Evolutionary conservation across 2,888 invertebrate species (phyloP), one percentile per base, ranked within the genome.

Genomic region (Rhamphomyia laevipes): DNA sequence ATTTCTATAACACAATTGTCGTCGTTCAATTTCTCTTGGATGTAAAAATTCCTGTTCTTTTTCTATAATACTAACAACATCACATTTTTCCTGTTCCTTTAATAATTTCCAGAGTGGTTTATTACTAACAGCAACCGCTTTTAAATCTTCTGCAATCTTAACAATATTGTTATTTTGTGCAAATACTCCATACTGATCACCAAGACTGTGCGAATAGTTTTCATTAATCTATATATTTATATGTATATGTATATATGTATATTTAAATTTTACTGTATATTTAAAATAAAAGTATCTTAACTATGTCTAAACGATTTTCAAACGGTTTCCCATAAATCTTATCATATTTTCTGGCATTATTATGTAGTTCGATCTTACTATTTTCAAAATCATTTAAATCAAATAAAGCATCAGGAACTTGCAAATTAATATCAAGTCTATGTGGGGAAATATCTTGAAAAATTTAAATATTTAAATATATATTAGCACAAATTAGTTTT

Each of bases 21-120:
- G 56, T 21, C 64, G 58, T 0, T 63, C 63, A 35, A 61, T 46
- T 56, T 66, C 66, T 7, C 61, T 57, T 1, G 66, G 64, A 11
- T 62, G 59, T 5, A 66, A 50, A 13, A 61, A 30, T 51, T 57
- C 37, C 51, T 61, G 59, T 67, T 67, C 13, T 2, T 45, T 43
- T 18, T 30, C 2, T 37, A 33, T 15, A 2, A 46, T 38, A 18
- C 12, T 15, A 13, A 9, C 17, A 31, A 51, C 46, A 51, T 54
- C 54, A 37, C 54, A 54, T 46, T 54, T 44, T 12, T 38, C 46
- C 30, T 43, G 44, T 21, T 50, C 51, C 7, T 45, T 46, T 6
- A 48, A 30, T 11, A 47, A 45, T 23, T 47, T 48, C 50, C 49
- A 50, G 10, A 49, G 16, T 18, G 51, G 47, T 27, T 27, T 27